These are phyloP conservation scores for Helicolenus hilgendorfi DNA, from an alignment of 2,797 vertebrate genomes.

Conservation along the genomic window DNA sequence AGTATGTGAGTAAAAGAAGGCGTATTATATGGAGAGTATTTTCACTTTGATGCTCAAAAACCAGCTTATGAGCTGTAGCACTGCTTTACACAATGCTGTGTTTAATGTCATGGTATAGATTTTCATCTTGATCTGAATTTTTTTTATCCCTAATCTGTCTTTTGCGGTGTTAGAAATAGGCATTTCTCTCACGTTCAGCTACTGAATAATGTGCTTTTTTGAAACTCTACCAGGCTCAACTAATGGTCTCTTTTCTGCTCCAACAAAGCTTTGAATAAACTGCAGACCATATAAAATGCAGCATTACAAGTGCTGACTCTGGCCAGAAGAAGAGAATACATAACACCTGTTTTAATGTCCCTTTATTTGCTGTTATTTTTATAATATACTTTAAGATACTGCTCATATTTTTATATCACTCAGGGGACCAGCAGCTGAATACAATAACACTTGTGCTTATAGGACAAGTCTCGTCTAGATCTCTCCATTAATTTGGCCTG, in stretches of 20 bases:
- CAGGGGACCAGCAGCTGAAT: not conserved
- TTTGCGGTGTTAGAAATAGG: not conserved
- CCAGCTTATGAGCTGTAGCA: not conserved
- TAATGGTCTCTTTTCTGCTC: constrained; percentile 23
- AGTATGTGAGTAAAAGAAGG: not conserved
- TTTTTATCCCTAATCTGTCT: not conserved
- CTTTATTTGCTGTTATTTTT: constrained; percentile 28
- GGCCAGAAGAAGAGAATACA: constrained; percentile 19
- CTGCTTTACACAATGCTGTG: not conserved
- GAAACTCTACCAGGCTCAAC: not conserved
- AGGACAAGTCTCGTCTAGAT: not conserved
- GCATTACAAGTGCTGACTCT: constrained; percentile 28
- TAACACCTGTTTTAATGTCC: constrained; percentile 9
- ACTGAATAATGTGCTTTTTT: constrained; percentile 15
- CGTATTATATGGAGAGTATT: not conserved
- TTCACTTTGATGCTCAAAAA: constrained; percentile 11
- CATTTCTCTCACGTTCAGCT: not conserved
- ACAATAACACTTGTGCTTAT: not conserved
- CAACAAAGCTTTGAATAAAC: constrained; percentile 38
- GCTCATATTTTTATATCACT: not conserved
- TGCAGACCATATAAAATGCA: constrained; percentile 36
- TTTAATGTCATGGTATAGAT: not conserved
- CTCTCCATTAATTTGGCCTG: not conserved
- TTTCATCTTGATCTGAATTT: not conserved
- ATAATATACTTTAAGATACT: constrained; percentile 1